Evolutionary conservation across 2,797 vertebrate genomes (phyloP).

Genomic region (Pseudochaenichthys georgianus): DNA sequence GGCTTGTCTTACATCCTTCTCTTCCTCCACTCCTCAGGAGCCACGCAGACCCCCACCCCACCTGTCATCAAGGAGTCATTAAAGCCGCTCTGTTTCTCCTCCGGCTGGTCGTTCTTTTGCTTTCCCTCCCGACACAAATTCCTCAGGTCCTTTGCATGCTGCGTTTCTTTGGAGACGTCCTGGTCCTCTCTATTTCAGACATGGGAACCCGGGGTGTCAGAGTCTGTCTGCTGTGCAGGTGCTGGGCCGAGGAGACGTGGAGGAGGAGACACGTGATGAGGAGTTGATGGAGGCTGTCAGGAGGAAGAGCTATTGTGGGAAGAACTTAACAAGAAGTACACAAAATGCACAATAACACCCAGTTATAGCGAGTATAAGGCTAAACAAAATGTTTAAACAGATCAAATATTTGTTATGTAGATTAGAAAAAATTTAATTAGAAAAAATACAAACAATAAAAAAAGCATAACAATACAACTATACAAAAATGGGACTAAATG

Average conservation of each 20-base stretch:
- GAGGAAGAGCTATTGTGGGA: conserved; percentile 59
- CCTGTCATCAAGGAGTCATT: conserved; percentile 83
- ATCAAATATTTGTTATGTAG: background rate
- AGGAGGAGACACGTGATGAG: conserved; percentile 34
- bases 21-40: conserved; percentile 45
- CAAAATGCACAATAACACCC: too few species aligned
- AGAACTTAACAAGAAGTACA: too few species aligned
- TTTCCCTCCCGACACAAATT: conserved; percentile 59
- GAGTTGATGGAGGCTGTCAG: conserved; percentile 64
- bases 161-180: conserved; percentile 34
- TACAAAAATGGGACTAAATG: background rate
- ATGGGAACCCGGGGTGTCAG: conserved; percentile 54
- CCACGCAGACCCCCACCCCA: conserved; percentile 45
- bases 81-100: conserved; percentile 50
- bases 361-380: too few species aligned
- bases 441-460: background rate
- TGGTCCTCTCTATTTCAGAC: conserved; percentile 68
- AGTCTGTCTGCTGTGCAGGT: conserved; percentile 34
- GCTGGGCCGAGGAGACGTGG: conserved; percentile 23
- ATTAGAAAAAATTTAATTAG: background rate
- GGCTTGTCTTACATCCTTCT: conserved; percentile 59
- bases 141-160: conserved; percentile 48
- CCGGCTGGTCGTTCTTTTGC: conserved; percentile 38
- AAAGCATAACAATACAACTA: background rate
- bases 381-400: background rate